Percentiles rank a stretch among this genome's conserved stretches.
These are phyloP conservation scores for Sebastes taczanowskii DNA, from an alignment of 2,797 vertebrate genomes.

Conservation along the genomic window DNA sequence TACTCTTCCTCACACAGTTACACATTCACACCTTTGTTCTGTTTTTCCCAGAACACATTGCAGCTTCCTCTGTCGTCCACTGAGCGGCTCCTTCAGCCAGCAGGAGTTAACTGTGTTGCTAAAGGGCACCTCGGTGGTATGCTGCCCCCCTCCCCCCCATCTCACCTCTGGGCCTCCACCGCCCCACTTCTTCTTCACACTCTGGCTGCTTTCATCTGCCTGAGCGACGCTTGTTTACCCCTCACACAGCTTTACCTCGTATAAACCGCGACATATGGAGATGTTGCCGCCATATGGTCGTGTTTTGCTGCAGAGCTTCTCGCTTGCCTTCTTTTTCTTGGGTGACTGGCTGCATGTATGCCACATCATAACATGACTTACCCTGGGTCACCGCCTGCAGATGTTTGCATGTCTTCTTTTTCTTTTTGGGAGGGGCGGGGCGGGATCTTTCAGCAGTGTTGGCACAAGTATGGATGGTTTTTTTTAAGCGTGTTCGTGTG, in stretches of 20 bases:
- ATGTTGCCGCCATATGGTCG: constrained; percentile 57
- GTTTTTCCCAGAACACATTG: background rate
- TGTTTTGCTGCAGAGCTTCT: constrained; percentile 50
- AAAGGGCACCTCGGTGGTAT: constrained; percentile 1
- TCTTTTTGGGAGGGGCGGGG: too few relatives aligned
- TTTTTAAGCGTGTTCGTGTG: background rate
- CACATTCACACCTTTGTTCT: background rate
- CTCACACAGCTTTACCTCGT: constrained; percentile 15
- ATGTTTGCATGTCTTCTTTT: constrained; percentile 11
- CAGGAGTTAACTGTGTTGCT: background rate
- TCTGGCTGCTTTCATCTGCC: constrained; percentile 34
- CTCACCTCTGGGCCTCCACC: constrained; percentile 44
- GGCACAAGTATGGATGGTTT: background rate
- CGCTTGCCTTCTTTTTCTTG: constrained; percentile 4
- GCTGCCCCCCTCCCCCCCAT: background rate
- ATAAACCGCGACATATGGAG: constrained; percentile 61
- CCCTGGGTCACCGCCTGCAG: constrained; percentile 54
- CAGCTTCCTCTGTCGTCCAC: background rate
- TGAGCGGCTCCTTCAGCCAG: background rate
- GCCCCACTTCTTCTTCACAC: constrained; percentile 46
- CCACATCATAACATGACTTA: constrained; percentile 40
- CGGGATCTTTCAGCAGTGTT: background rate
- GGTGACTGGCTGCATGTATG: constrained; percentile 32
- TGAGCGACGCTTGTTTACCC: constrained; percentile 58
- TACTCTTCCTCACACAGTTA: background rate